These are phyloP conservation scores for Sylvicola fuscatus DNA, from an alignment of 2,888 invertebrate species.

Conservation along the genomic window DNA sequence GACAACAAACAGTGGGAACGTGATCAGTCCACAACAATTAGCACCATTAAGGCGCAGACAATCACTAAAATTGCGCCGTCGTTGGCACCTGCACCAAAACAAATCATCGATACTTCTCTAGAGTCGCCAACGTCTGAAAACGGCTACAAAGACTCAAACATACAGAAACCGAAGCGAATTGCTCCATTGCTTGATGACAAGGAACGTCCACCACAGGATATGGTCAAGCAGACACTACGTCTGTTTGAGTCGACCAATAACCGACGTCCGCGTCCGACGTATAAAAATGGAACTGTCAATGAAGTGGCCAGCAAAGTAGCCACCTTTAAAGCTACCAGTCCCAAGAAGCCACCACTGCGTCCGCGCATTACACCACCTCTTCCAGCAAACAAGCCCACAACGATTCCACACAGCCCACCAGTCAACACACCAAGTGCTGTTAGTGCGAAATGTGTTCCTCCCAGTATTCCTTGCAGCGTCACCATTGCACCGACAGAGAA, in stretches of 20 bases:
- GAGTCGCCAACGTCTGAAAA: slow-evolving; percentile 1
- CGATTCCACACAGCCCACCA: slow-evolving; percentile 9
- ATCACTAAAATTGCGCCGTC: slow-evolving; percentile 2
- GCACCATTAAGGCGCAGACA: slow-evolving; percentile 1
- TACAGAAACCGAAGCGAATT: slow-evolving; percentile 35
- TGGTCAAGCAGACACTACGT: slow-evolving; percentile 66
- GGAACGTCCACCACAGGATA: slow-evolving; percentile 73
- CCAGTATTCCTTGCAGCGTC: too few relatives aligned
- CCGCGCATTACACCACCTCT: slow-evolving; percentile 13
- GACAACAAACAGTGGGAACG: slow-evolving; percentile 23
- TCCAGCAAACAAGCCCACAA: slow-evolving; percentile 16
- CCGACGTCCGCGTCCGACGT: slow-evolving; percentile 20
- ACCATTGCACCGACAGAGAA: too few relatives aligned
- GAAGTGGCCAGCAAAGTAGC: slow-evolving; percentile 44
- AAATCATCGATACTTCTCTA: not conserved
- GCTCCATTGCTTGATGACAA: slow-evolving; percentile 44
- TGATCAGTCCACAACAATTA: slow-evolving; percentile 8
- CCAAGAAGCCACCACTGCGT: slow-evolving; percentile 10
- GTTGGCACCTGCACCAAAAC: not conserved
- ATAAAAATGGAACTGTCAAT: slow-evolving; percentile 19
- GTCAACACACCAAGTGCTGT: not conserved
- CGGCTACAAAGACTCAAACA: slow-evolving; percentile 16
- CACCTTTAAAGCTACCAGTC: slow-evolving; percentile 39
- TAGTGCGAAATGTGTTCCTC: too few relatives aligned
- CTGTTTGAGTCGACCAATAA: slow-evolving; percentile 57